Evolutionary conservation across 2,888 invertebrate species (phyloP).

Genomic region (Harpalus rubripes): DNA sequence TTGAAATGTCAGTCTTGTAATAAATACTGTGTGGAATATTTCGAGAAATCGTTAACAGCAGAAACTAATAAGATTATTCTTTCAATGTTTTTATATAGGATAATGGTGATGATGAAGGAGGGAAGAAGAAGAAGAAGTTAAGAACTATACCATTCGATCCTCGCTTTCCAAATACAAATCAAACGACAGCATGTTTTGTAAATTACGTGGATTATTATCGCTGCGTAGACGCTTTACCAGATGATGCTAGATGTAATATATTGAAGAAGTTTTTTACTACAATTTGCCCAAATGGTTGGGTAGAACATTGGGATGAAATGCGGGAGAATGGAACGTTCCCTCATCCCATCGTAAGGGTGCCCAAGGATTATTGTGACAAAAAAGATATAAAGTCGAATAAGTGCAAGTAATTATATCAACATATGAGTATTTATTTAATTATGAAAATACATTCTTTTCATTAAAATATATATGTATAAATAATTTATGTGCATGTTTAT

Average conservation of each 20-base stretch:
- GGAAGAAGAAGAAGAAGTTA: constrained; percentile 52
- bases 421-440: constrained; percentile 54
- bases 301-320: constrained; percentile 82
- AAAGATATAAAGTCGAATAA: not conserved
- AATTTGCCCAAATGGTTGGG: constrained; percentile 83
- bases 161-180: constrained; percentile 94
- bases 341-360: constrained; percentile 73
- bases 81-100: too few species aligned
- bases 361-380: constrained; percentile 68
- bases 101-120: too few species aligned
- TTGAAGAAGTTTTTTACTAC: constrained; percentile 81
- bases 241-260: constrained; percentile 81
- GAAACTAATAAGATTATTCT: too few species aligned
- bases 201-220: constrained; percentile 72
- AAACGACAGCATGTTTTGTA: constrained; percentile 82
- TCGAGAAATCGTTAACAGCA: too few species aligned
- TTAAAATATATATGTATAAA: constrained; percentile 62
- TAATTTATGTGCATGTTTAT: constrained; percentile 56
- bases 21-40: too few species aligned
- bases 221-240: constrained; percentile 68
- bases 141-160: constrained; percentile 93
- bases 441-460: constrained; percentile 61
- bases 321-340: constrained; percentile 80
- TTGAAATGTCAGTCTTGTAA: too few species aligned
- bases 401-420: not conserved